Conservation (phyloP, 2,797 vertebrate genomes). For the Silurus lanzhouensis region DNA sequence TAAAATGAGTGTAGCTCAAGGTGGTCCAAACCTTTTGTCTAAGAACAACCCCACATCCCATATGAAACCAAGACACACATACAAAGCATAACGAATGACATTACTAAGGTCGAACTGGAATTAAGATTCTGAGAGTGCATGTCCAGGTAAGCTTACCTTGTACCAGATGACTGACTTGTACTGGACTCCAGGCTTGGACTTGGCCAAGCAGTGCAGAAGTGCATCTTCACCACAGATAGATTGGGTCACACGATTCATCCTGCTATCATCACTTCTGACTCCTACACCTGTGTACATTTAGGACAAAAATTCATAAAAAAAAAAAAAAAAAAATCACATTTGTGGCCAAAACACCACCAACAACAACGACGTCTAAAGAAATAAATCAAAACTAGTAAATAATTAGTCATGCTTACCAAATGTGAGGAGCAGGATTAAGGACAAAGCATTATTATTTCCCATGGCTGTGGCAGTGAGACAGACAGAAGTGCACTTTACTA, state of each 20-base stretch:
- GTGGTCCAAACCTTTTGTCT: background rate
- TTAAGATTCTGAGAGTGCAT: background rate
- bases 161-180: constrained; percentile 68
- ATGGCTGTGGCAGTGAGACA: background rate
- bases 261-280: background rate
- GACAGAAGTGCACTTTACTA: background rate
- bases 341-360: background rate
- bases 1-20: background rate
- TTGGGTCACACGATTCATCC: fast-evolving
- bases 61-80: background rate
- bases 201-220: constrained; percentile 56
- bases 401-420: constrained; percentile 32
- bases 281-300: background rate
- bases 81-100: background rate
- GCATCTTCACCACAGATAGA: background rate
- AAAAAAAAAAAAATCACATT: background rate
- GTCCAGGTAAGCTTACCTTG: constrained; percentile 60
- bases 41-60: background rate
- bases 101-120: background rate
- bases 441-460: background rate
- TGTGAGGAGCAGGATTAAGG: background rate
- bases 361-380: background rate
- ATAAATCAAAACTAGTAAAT: background rate
- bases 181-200: constrained; percentile 40
- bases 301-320: background rate